Conservation (phyloP, 92 coral and sea anemone species). For the Epizoanthus fatuus region DNA sequence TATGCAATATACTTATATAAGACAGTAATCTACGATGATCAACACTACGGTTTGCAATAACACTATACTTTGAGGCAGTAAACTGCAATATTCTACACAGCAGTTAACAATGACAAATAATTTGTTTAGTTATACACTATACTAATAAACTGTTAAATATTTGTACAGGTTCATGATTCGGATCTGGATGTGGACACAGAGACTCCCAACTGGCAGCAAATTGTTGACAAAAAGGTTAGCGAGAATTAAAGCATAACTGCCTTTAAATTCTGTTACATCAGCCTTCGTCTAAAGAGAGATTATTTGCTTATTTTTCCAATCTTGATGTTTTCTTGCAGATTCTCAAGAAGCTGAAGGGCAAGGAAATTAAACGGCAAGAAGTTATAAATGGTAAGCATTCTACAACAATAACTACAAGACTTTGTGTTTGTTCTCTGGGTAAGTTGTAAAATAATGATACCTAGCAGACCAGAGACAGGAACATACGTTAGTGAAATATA, state of each 20-base stretch:
- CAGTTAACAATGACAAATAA: too few relatives aligned
- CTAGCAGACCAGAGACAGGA: too few relatives aligned
- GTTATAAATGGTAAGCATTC: constrained; percentile 86
- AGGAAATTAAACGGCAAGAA: constrained; percentile 96
- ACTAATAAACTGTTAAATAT: background rate
- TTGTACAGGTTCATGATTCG: constrained; percentile 75
- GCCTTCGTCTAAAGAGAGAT: background rate
- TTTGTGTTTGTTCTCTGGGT: background rate
- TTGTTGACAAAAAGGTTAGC: constrained; percentile 89
- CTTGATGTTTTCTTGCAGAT: constrained; percentile 55
- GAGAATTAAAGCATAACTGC: too few relatives aligned
- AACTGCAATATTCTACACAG: too few relatives aligned
- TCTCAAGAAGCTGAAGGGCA: constrained; percentile 80
- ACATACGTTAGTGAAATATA: too few relatives aligned
- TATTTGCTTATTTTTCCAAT: background rate
- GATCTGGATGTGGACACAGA: constrained; percentile 93
- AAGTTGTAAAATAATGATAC: background rate
- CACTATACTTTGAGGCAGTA: too few relatives aligned
- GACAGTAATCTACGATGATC: too few relatives aligned
- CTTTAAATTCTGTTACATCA: background rate
- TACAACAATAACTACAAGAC: too few relatives aligned
- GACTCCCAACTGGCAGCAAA: constrained; percentile 90
- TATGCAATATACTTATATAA: too few relatives aligned
- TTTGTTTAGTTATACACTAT: background rate
- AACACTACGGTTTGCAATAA: too few relatives aligned